Evolutionary conservation across 1,140 invertebrate species (phyloP).

Genomic region (Pectinophora gossypiella): DNA sequence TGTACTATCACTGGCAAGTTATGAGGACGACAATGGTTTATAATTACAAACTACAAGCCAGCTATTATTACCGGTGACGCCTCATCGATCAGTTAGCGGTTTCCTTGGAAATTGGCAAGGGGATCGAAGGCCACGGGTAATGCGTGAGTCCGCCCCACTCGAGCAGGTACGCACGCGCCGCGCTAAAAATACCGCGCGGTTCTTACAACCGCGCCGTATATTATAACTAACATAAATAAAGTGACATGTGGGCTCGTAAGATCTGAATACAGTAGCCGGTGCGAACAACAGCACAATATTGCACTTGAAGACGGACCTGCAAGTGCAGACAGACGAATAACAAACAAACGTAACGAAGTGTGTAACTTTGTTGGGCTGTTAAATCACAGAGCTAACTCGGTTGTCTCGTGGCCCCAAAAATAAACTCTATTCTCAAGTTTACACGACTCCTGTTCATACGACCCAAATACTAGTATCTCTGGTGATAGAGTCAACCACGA

Average conservation of each 20-base stretch:
- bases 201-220: conserved; percentile 8
- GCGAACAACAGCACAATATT: background rate
- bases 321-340: background rate
- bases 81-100: conserved; percentile 42
- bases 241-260: background rate
- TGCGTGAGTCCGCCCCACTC: conserved; percentile 28
- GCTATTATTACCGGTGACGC: conserved; percentile 32
- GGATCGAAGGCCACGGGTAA: conserved; percentile 32
- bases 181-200: conserved; percentile 39
- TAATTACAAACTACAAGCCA: conserved; percentile 8
- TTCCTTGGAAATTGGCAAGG: conserved; percentile 38
- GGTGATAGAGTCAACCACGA: conserved; percentile 30
- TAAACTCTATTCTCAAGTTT: conserved; percentile 70
- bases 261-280: background rate
- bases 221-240: conserved; percentile 32
- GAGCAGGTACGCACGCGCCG: conserved; percentile 32
- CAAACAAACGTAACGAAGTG: background rate
- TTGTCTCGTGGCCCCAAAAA: conserved; percentile 28
- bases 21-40: too few relatives aligned
- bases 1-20: too few relatives aligned
- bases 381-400: conserved; percentile 7
- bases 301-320: background rate
- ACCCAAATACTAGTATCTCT: conserved; percentile 59
- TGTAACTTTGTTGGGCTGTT: background rate
- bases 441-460: conserved; percentile 47